These are phyloP conservation scores for Trichogramma pretiosum DNA, from an alignment of 1,140 invertebrate genomes.

Conservation along the genomic window DNA sequence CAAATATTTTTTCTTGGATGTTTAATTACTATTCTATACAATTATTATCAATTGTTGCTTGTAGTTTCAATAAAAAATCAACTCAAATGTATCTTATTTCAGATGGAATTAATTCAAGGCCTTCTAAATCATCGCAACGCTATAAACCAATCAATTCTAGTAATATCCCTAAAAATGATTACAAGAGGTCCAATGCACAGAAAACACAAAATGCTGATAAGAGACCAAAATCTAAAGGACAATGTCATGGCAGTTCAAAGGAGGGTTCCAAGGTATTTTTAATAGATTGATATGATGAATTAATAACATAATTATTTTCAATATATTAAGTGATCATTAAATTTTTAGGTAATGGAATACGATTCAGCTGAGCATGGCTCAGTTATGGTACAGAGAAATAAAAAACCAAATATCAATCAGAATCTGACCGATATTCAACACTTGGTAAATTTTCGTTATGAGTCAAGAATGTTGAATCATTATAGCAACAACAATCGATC, in stretches of 20 bases:
- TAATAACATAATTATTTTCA: conserved; percentile 2
- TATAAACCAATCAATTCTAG: conserved; percentile 51
- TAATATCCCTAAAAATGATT: conserved; percentile 51
- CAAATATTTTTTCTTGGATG: too few species aligned
- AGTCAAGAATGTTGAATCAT: conserved; percentile 28
- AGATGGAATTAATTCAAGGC: conserved; percentile 53
- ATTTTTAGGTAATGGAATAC: conserved; percentile 44
- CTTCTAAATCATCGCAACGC: conserved; percentile 53
- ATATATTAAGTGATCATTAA: conserved; percentile 1
- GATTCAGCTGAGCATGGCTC: conserved; percentile 68
- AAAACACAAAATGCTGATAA: conserved; percentile 60
- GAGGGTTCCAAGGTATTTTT: conserved; percentile 56
- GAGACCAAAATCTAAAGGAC: conserved; percentile 63
- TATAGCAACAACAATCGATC: conserved; percentile 38
- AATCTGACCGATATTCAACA: too few species aligned
- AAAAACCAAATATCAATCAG: conserved; percentile 84
- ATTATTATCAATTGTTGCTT: background rate
- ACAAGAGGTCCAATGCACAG: conserved; percentile 50
- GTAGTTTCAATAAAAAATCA: too few species aligned
- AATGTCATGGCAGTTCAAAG: conserved; percentile 58
- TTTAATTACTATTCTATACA: too few species aligned
- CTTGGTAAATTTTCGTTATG: conserved; percentile 78
- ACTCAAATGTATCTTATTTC: conserved; percentile 15
- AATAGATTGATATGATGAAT: background rate
- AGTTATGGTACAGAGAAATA: conserved; percentile 70